These are phyloP conservation scores for Thera obeliscata DNA, from an alignment of 2,888 invertebrate genomes.

Conservation along the genomic window DNA sequence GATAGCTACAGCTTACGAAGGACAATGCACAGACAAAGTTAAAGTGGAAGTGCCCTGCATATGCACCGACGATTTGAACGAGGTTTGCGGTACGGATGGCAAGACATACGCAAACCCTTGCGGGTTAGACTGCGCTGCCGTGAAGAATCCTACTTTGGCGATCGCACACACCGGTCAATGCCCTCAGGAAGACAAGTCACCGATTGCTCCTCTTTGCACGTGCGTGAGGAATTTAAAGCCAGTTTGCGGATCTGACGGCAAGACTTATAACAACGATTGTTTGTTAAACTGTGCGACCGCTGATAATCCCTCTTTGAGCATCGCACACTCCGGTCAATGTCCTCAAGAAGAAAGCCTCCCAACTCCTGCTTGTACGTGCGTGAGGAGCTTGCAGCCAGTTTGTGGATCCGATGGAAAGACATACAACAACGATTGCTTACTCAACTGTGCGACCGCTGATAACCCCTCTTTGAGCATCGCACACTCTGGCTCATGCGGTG, in stretches of 20 bases:
- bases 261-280: constrained; percentile 8
- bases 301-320: background rate
- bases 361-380: constrained; percentile 31
- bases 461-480: constrained; percentile 5
- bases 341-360: background rate
- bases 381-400: constrained; percentile 29
- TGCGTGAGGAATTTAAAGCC: constrained; percentile 36
- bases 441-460: constrained; percentile 14
- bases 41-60: constrained; percentile 2
- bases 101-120: constrained; percentile 10
- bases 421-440: constrained; percentile 5
- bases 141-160: background rate
- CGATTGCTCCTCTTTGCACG: constrained; percentile 24
- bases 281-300: constrained; percentile 12
- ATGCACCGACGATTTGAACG: constrained; percentile 8
- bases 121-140: constrained; percentile 7
- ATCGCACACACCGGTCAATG: constrained; percentile 11
- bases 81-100: constrained; percentile 11
- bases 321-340: constrained; percentile 3
- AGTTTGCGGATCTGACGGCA: constrained; percentile 8
- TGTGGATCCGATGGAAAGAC: constrained; percentile 14
- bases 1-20: constrained; percentile 21
- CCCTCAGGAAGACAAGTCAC: background rate
- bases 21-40: constrained; percentile 11
- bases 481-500: constrained; percentile 31